phyloP scores from a whole-genome alignment of 1,140 invertebrate genomes.

The Brachionus asplanchnoidis region DNA sequence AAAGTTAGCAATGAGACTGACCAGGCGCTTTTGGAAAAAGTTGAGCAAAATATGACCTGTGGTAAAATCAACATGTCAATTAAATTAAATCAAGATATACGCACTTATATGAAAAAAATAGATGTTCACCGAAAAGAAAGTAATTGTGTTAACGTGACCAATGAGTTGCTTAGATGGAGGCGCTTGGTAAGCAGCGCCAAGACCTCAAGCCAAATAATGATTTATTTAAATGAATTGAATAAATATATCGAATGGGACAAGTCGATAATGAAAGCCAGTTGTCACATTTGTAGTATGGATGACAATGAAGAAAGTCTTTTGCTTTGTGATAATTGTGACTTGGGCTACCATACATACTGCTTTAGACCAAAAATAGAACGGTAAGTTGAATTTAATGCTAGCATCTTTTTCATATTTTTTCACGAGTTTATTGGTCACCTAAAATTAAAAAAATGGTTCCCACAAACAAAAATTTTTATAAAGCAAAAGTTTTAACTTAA shows the following conservation, averaged over 20 bases:
- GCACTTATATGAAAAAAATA: not conserved
- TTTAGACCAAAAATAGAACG: conserved; percentile 65
- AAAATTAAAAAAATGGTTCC: too few species aligned
- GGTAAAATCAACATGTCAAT: not conserved
- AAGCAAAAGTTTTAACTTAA: too few species aligned
- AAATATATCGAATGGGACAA: conserved; percentile 93
- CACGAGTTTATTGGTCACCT: too few species aligned
- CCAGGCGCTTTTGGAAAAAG: not conserved
- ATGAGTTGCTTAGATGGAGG: conserved; percentile 74
- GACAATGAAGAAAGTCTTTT: conserved; percentile 91
- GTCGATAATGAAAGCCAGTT: conserved; percentile 97
- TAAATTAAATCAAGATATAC: not conserved
- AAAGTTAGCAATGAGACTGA: not conserved
- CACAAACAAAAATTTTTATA: too few species aligned
- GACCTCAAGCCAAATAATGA: conserved; percentile 80
- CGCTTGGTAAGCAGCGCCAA: conserved; percentile 74
- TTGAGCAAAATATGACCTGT: not conserved
- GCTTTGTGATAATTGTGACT: conserved; percentile 92
- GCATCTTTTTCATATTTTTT: too few species aligned
- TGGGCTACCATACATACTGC: conserved; percentile 95
- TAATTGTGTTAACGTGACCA: not conserved
- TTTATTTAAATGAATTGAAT: conserved; percentile 82
- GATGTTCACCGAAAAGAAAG: not conserved
- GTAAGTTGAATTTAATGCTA: conserved; percentile 44
- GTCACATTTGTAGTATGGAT: conserved; percentile 89